Conservation (phyloP, 2,797 vertebrate species). For the Parauchenoglanis punctatus region DNA sequence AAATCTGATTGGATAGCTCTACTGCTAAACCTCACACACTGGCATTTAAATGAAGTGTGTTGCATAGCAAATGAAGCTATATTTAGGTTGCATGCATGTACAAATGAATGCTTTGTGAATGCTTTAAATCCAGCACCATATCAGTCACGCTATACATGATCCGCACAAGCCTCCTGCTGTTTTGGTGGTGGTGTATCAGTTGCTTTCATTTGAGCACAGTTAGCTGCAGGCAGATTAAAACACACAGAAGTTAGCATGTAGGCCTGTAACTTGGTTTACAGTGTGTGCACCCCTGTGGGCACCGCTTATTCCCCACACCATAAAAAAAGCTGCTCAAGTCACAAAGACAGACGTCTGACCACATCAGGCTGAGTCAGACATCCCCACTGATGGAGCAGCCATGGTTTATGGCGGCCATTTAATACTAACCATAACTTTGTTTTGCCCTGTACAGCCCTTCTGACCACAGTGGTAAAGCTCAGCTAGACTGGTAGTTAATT, state of each 20-base stretch:
- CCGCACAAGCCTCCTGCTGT: not conserved
- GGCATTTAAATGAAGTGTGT: constrained; percentile 70
- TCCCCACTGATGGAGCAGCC: constrained; percentile 37
- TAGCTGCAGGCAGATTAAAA: constrained; percentile 12
- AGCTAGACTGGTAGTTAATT: constrained; percentile 28
- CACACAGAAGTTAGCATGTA: constrained; percentile 5
- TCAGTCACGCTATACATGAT: not conserved
- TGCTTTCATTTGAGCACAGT: not conserved
- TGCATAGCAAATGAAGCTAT: constrained; percentile 65
- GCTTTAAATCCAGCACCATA: not conserved
- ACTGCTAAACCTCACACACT: constrained; percentile 63
- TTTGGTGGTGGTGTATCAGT: constrained; percentile 10
- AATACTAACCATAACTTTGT: constrained; percentile 40
- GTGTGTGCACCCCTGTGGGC: constrained; percentile 38
- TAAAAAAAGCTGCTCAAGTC: constrained; percentile 35
- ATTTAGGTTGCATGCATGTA: constrained; percentile 63
- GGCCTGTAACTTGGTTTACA: constrained; percentile 18
- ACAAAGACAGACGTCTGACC: constrained; percentile 51
- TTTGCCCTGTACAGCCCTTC: constrained; percentile 21
- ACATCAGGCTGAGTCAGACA: constrained; percentile 42
- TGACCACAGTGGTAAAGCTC: constrained; percentile 35
- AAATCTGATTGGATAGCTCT: constrained; percentile 66
- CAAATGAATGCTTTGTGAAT: constrained; percentile 16
- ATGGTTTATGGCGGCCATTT: constrained; percentile 42
- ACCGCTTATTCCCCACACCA: constrained; percentile 6